Evolutionary conservation across 1,140 invertebrate species (phyloP).

Genomic region (Arion vulgaris): DNA sequence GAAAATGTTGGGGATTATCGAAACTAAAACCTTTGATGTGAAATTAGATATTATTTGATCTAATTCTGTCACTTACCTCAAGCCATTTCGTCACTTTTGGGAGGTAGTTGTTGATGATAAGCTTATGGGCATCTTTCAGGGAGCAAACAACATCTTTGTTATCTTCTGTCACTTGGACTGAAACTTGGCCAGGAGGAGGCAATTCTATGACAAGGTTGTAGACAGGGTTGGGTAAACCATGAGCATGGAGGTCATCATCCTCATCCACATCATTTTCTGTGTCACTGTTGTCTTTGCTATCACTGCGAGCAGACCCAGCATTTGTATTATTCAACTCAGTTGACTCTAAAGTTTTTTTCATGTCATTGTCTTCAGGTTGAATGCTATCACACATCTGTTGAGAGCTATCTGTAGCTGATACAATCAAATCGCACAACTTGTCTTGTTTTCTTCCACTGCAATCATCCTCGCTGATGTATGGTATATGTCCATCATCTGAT

Average conservation of each 20-base stretch:
- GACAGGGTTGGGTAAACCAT: conserved; percentile 56
- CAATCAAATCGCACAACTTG: too few relatives aligned
- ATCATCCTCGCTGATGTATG: too few relatives aligned
- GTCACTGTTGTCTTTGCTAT: neutral
- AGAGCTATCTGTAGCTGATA: neutral
- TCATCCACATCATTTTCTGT: conserved; percentile 42
- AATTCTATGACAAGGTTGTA: conserved; percentile 60
- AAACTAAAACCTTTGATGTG: too few relatives aligned
- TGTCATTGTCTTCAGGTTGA: neutral
- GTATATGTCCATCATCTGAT: too few relatives aligned
- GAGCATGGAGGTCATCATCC: conserved; percentile 50
- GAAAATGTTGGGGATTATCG: too few relatives aligned
- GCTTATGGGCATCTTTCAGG: conserved; percentile 56
- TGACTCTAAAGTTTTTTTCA: neutral
- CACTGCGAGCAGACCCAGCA: neutral
- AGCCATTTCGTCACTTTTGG: conserved; percentile 57
- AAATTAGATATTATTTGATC: too few relatives aligned
- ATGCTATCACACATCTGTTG: neutral
- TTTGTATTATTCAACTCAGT: neutral
- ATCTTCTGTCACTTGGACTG: conserved; percentile 61
- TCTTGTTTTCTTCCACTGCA: too few relatives aligned
- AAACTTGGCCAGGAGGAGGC: conserved; percentile 39
- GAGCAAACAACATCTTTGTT: conserved; percentile 60
- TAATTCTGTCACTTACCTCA: conserved; percentile 47
- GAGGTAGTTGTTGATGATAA: conserved; percentile 52